Base-by-base conservation (phyloP, 2,888 invertebrate species). In the Sesia bembeciformis region DNA sequence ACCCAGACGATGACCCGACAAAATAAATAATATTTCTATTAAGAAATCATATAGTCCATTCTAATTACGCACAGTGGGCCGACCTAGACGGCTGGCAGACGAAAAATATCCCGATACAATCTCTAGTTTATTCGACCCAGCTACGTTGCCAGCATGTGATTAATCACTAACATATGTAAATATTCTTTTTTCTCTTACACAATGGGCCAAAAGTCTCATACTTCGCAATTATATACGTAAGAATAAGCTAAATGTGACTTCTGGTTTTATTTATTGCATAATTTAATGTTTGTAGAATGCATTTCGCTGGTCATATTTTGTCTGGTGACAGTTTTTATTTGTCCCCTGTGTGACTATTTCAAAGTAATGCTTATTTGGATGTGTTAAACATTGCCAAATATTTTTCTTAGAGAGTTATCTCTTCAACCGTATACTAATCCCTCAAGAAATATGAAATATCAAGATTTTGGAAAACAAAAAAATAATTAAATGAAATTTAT, bases 21-120 rank as follows among this genome's bases (percentile, higher is more conserved):
- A 46, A 8, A 46, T 8, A 23, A 8, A 8, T 46, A 46, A 4
- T n/a, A 46, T 6, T 46, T 23, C 23, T 23, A 23, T 23, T 23
- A 23, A 23, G 23, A 23, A 23, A 23, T 23, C 23, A 23, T 23
- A 23, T 23, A 23, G 23, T 23, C 23, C 42, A 46, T 42, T 53
- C 6, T 49, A 49, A 53, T 49, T 38, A 39, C 50, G 39, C 38
- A 38, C 39, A 50, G 0, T 46, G 39, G 50, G 7, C 50, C 39
- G 46, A 42, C 54, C 56, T 56, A 64, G 68, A 70, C 67, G 63
- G 65, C 66, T 62, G 58, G 40, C 56, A 58, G 61, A 62, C 59
- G 62, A 59, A 55, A 49, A 6, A 49, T 49, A 38, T 43, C 42
- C 56, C 52, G 53, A 42, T 54, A 57, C 56, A 38, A n/a, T 38